phyloP scores from a whole-genome alignment of 2,797 vertebrate genomes.

The Phrynocephalus vlangalii region DNA sequence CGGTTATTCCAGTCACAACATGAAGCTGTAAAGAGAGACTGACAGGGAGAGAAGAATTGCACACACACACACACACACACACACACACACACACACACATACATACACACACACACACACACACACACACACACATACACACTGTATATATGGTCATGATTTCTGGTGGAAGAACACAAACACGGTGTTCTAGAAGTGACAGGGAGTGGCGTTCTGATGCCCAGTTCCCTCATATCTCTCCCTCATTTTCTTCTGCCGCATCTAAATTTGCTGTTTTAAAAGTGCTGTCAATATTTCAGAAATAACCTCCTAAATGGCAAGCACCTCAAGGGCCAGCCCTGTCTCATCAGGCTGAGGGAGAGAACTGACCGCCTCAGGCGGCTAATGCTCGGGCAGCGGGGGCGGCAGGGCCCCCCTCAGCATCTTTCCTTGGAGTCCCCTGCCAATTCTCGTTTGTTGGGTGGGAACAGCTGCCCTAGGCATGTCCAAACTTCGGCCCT shows the following conservation, averaged over 20 bases:
- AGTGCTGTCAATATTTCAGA: not conserved
- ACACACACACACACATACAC: too few relatives aligned
- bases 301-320: not conserved
- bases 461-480: not conserved
- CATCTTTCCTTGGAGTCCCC: not conserved
- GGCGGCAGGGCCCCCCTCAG: not conserved
- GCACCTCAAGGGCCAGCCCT: not conserved
- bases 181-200: not conserved
- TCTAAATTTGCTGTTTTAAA: not conserved
- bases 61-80: not conserved
- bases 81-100: rapidly evolving
- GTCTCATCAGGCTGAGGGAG: not conserved
- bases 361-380: not conserved
- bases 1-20: conserved; percentile 56
- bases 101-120: not conserved
- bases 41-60: not conserved
- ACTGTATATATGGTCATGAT: conserved; percentile 9
- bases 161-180: conserved; percentile 31
- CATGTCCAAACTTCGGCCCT: too few relatives aligned
- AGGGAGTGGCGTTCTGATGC: not conserved
- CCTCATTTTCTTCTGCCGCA: not conserved
- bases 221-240: not conserved
- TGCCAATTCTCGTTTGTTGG: not conserved
- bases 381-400: not conserved
- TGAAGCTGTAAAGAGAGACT: conserved; percentile 41